These are phyloP conservation scores for Drosophila biarmipes DNA, from an alignment of 1,140 invertebrate species.

Conservation along the genomic window DNA sequence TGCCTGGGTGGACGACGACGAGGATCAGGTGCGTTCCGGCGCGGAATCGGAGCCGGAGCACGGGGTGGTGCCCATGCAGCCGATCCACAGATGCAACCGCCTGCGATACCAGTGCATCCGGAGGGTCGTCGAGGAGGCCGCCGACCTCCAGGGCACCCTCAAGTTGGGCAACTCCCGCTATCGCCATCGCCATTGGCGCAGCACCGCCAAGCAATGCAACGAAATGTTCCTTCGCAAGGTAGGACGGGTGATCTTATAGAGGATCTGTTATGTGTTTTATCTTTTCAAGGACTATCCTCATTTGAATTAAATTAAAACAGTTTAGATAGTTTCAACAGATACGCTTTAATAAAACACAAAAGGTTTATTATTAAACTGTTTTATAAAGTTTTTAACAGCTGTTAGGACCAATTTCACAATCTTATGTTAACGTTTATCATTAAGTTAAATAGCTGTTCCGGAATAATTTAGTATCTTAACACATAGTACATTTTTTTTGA, in stretches of 20 bases:
- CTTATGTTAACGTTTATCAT: too few species aligned
- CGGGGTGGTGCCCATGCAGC: constrained; percentile 87
- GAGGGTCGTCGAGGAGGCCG: constrained; percentile 88
- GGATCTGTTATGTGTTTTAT: background rate
- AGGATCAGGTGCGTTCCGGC: constrained; percentile 87
- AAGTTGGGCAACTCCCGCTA: constrained; percentile 88
- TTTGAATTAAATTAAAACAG: too few species aligned
- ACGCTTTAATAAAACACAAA: too few species aligned
- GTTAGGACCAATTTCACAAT: too few species aligned
- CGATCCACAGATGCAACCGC: constrained; percentile 88
- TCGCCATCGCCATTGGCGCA: constrained; percentile 90
- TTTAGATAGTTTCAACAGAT: too few species aligned
- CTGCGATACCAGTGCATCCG: constrained; percentile 87
- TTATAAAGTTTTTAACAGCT: too few species aligned
- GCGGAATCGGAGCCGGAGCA: constrained; percentile 88
- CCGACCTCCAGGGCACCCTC: constrained; percentile 87
- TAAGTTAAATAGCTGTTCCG: too few species aligned
- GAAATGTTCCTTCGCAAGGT: constrained; percentile 91
- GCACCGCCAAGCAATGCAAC: constrained; percentile 90
- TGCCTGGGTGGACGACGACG: constrained; percentile 89
- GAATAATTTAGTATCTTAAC: too few species aligned
- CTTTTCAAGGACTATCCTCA: too few species aligned
- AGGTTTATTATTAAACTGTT: too few species aligned
- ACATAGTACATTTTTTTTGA: too few species aligned
- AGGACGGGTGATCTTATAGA: constrained; percentile 8